Base-by-base conservation (phyloP, 1,140 invertebrate genomes). In the Fopius arisanus region DNA sequence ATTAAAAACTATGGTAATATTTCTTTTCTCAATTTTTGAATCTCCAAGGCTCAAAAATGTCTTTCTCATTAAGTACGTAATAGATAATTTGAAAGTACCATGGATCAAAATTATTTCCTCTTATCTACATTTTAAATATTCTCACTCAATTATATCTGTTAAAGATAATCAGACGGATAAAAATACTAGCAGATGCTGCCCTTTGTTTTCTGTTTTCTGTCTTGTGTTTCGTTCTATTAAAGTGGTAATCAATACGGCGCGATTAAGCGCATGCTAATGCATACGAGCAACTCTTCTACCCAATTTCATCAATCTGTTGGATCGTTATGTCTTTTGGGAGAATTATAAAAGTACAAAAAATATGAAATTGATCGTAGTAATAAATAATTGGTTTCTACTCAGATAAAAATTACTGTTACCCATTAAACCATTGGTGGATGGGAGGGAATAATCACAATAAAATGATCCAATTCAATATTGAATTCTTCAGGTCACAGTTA, bases 1-100 rank as follows among this genome's bases (percentile, higher is more conserved):
- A 23, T 26, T 59, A 26, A 7, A 23, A 59, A 26, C 26, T 59
- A 59, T 59, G 54, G 23, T 48, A 48, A 78, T 33, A 59, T 66
- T 31, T 40, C 76, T 59, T 43, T 74, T 33, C 16, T 71, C 19
- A 3, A 3, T 43, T 68, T 41, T 41, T 19, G 7, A 48, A 26
- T 29, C 43, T 41, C n/a, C 6, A 70, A 51, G 26, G 3, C 40
- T n/a, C 40, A 69, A 48, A 69, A 69, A 48, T 48, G 28, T 51
- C 26, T 51, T 59, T 72, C 75, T 72, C 43, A 48, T 75, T 23
- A 43, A 77, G 75, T 80, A 80, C 43, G 68, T 48, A 75, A 68
- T 69, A 76, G 75, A 75, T 78, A 73, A 78, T 78, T 74, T 80
- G 78, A 79, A 80, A 78, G 75, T 73, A 48, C 10, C 43, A 19